Evolutionary conservation across 92 coral and sea anemone species (phyloP).

Genomic region (Umimayanthus kanabou): DNA sequence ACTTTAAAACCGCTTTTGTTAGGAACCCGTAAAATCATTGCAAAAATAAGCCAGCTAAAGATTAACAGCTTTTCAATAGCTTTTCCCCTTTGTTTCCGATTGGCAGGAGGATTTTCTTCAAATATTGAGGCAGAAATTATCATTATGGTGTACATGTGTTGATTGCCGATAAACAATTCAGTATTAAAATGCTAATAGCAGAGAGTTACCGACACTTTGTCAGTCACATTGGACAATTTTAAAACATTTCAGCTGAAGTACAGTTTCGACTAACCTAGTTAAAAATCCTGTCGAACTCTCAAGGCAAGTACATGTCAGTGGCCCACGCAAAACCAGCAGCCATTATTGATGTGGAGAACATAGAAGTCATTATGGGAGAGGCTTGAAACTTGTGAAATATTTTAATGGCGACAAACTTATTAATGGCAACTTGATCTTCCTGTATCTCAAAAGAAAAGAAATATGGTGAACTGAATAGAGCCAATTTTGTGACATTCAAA

Average conservation of each 20-base stretch:
- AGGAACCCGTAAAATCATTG: background rate
- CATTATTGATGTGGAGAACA: background rate
- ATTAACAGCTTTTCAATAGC: background rate
- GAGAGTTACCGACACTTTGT: conserved; percentile 10
- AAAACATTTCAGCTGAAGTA: background rate
- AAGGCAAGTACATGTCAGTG: background rate
- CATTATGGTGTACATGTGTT: conserved; percentile 2
- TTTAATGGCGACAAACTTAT: background rate
- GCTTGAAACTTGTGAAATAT: background rate
- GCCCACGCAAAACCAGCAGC: background rate
- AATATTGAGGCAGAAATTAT: background rate
- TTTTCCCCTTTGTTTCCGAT: conserved; percentile 4
- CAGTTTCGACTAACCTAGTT: background rate
- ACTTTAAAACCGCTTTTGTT: background rate
- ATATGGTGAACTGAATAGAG: too few relatives aligned
- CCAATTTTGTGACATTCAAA: background rate
- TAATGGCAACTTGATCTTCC: background rate
- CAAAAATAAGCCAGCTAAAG: background rate
- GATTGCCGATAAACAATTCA: background rate
- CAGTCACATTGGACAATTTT: background rate
- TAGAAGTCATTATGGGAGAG: background rate
- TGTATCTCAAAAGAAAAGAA: background rate
- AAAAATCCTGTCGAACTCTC: background rate
- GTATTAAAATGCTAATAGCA: conserved; percentile 4
- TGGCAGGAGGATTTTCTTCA: background rate